Evolutionary conservation across 2,113 vertebrate species (phyloP).

Genomic region (Heterotilapia buettikoferi): DNA sequence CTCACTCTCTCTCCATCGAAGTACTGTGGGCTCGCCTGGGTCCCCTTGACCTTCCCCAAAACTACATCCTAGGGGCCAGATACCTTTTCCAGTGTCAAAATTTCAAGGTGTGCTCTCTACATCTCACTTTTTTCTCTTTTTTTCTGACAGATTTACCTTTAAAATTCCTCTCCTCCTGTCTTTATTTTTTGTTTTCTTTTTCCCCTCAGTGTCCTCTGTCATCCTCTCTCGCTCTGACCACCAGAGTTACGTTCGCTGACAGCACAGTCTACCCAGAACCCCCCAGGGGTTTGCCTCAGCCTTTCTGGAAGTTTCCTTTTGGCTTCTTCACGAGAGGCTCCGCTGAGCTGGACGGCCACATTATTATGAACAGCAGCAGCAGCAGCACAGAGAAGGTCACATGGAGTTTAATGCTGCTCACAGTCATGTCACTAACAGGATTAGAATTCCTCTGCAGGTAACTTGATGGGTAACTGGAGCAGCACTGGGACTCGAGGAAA

Average conservation of each 20-base stretch:
- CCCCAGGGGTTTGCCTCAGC: conserved; percentile 40
- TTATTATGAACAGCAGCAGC: background rate
- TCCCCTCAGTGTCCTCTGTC: conserved; percentile 57
- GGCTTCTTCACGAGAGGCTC: conserved; percentile 61
- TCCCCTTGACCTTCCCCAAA: conserved; percentile 60
- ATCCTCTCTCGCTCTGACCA: conserved; percentile 51
- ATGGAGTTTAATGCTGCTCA: conserved; percentile 30
- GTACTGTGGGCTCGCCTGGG: conserved; percentile 72
- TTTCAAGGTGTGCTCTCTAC: conserved; percentile 45
- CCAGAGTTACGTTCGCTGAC: conserved; percentile 63
- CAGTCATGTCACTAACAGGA: conserved; percentile 22
- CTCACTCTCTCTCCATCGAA: conserved; percentile 58
- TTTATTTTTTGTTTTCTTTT: background rate
- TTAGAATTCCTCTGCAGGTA: conserved; percentile 33
- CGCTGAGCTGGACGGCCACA: conserved; percentile 54
- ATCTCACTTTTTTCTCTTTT: background rate
- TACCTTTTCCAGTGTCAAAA: conserved; percentile 62
- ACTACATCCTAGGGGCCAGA: conserved; percentile 69
- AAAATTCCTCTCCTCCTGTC: background rate
- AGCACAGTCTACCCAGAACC: conserved; percentile 58
- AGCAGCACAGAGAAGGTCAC: background rate
- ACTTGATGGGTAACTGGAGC: background rate
- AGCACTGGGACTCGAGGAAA: background rate
- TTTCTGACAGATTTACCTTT: background rate
- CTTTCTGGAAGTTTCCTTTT: conserved; percentile 69